Conservation (phyloP, 1,140 invertebrate genomes). For the Dendrolimus kikuchii region DNA sequence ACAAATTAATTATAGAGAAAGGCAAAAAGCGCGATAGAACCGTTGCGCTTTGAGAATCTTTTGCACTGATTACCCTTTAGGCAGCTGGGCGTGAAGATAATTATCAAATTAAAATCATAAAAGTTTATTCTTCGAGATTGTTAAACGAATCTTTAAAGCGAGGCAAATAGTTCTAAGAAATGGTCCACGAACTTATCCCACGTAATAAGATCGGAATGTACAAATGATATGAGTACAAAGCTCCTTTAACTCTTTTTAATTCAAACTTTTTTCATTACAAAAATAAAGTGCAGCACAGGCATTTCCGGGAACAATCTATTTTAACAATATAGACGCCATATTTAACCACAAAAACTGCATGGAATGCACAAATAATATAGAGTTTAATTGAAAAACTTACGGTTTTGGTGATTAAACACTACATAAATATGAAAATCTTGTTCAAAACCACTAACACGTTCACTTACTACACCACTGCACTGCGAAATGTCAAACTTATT, state of each 20-base stretch:
- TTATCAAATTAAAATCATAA: no score
- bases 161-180: constrained; percentile 36
- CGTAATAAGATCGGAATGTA: constrained; percentile 61
- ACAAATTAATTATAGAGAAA: no score
- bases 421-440: constrained; percentile 55
- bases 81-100: no score
- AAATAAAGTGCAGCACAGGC: constrained; percentile 36
- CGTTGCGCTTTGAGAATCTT: no score
- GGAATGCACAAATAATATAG: constrained; percentile 20
- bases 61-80: no score
- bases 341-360: constrained; percentile 11
- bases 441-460: constrained; percentile 57
- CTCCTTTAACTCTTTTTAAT: constrained; percentile 35
- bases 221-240: constrained; percentile 49
- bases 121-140: no score
- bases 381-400: constrained; percentile 61
- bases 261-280: constrained; percentile 47
- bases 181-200: constrained; percentile 33
- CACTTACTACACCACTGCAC: constrained; percentile 55
- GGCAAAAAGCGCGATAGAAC: no score
- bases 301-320: constrained; percentile 41
- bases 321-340: constrained; percentile 8
- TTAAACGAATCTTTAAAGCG: background rate
- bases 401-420: constrained; percentile 39
- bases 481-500: constrained; percentile 55